Conservation (phyloP, 2,113 vertebrate species). For the Chloroceryle aenea region DNA sequence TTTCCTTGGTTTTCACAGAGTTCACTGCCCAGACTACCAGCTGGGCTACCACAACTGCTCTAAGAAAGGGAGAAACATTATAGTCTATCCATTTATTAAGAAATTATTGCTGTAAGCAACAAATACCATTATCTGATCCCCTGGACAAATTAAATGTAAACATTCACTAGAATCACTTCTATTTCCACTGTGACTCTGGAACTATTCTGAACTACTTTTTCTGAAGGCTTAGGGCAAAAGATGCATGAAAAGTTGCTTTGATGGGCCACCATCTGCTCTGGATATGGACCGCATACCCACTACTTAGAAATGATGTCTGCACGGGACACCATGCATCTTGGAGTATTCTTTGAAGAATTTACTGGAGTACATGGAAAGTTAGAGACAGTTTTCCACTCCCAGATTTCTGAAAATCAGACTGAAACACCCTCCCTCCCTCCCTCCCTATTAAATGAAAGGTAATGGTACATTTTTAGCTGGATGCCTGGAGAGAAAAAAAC, state of each 20-base stretch:
- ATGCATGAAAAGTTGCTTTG: background rate
- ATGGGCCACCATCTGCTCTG: background rate
- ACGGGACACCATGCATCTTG: background rate
- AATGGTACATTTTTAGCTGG: background rate
- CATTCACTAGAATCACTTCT: background rate
- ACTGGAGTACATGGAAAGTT: background rate
- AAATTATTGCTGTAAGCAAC: background rate
- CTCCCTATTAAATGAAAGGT: background rate
- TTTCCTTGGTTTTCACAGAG: background rate
- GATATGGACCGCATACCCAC: background rate
- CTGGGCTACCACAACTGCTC: background rate
- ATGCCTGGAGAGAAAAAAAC: background rate
- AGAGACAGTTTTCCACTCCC: background rate
- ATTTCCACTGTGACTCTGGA: background rate
- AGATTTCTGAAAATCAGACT: background rate
- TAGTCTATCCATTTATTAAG: background rate
- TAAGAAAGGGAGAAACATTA: background rate
- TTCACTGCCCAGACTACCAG: background rate
- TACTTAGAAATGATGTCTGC: background rate
- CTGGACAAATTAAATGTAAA: background rate
- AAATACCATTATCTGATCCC: background rate
- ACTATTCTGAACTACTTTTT: background rate
- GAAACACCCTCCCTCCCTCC: background rate
- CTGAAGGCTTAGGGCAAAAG: background rate
- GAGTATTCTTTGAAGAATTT: constrained; percentile 1